Conservation (phyloP, 2,797 vertebrate genomes). For the Halcyon smyrnensis region DNA sequence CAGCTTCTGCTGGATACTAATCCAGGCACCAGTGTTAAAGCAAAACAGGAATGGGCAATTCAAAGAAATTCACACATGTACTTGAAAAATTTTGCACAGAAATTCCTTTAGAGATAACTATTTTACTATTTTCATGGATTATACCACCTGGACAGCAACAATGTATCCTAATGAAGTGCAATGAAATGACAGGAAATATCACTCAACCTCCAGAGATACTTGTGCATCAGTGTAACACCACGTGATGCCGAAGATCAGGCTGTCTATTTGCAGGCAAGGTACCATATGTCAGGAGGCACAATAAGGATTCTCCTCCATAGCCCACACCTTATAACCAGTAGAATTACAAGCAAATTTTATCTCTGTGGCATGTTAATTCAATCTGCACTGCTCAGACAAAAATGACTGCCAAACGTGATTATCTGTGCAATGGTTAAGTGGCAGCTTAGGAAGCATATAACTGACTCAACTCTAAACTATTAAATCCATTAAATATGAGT, state of each 20-base stretch:
- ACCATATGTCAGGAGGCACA: constrained; percentile 3
- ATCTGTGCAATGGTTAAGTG: not conserved
- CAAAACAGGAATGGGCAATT: not conserved
- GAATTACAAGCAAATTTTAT: constrained; percentile 32
- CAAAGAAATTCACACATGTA: not conserved
- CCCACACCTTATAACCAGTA: not conserved
- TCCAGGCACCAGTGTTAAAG: not conserved
- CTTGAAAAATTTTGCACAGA: not conserved
- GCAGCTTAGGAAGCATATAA: constrained; percentile 28
- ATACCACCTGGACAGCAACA: not conserved
- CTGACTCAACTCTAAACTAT: not conserved
- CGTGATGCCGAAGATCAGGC: constrained; percentile 18
- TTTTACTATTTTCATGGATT: not conserved
- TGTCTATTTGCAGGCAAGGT: constrained; percentile 19
- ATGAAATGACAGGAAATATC: not conserved
- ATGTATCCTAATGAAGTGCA: not conserved
- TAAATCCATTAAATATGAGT: not conserved
- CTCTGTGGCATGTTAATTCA: constrained; percentile 20
- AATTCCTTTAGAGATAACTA: not conserved
- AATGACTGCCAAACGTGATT: not conserved
- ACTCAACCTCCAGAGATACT: not conserved
- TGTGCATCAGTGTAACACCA: not conserved
- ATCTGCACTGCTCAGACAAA: constrained; percentile 8
- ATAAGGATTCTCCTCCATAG: not conserved
- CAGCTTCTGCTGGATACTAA: not conserved